These are phyloP conservation scores for Philaethria dido DNA, from an alignment of 2,888 invertebrate genomes.

Conservation along the genomic window DNA sequence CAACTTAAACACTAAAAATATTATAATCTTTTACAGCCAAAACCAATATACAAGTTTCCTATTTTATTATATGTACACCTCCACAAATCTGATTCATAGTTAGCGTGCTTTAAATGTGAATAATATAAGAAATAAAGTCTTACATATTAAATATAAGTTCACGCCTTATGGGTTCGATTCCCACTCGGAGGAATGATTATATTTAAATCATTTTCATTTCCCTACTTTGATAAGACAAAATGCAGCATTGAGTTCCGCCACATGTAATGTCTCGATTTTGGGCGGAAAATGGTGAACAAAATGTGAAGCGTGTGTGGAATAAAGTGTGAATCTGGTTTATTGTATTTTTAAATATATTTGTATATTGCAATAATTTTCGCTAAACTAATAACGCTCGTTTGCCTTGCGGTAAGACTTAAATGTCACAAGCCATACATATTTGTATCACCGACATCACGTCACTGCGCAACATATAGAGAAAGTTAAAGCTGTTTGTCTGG, in stretches of 20 bases:
- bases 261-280: no score
- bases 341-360: background rate
- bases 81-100: slow-evolving; percentile 67
- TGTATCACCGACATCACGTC: slow-evolving; percentile 41
- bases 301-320: no score
- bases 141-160: no score
- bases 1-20: slow-evolving; percentile 26
- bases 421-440: slow-evolving; percentile 56
- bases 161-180: no score
- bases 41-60: slow-evolving; percentile 69
- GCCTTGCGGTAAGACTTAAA: slow-evolving; percentile 64
- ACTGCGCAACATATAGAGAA: slow-evolving; percentile 75
- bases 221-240: no score
- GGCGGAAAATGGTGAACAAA: no score
- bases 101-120: slow-evolving; percentile 55
- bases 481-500: slow-evolving; percentile 68
- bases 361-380: slow-evolving; percentile 8
- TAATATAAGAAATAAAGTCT: slow-evolving; percentile 41
- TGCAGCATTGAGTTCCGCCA: no score
- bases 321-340: no score
- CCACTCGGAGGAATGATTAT: no score
- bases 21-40: slow-evolving; percentile 38
- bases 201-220: no score
- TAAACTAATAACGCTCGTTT: slow-evolving; percentile 48
- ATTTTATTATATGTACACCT: slow-evolving; percentile 61